A percentile compares a stretch with the other conserved stretches of the same genome.
Conservation (phyloP, 2,797 vertebrate species). For the Geotria australis region DNA sequence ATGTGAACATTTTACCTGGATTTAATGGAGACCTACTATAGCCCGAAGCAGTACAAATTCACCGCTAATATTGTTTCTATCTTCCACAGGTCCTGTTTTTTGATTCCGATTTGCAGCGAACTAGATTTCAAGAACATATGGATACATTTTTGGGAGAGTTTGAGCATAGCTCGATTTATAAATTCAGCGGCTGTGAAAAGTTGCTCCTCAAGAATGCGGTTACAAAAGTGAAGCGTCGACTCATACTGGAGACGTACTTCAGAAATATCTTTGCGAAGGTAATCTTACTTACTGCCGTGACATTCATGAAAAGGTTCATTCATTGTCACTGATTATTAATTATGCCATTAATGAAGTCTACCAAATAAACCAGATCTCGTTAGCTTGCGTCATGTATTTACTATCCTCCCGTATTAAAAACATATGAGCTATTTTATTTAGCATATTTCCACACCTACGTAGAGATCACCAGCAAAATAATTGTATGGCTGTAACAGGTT, state of each 20-base stretch:
- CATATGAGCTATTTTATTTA: too few relatives aligned
- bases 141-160: slow-evolving; percentile 6
- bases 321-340: too few relatives aligned
- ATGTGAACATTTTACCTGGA: too few relatives aligned
- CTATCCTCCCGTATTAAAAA: too few relatives aligned
- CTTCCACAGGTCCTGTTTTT: slow-evolving; percentile 49
- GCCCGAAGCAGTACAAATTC: too few relatives aligned
- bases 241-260: slow-evolving; percentile 71
- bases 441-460: too few relatives aligned
- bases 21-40: too few relatives aligned
- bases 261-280: slow-evolving; percentile 69
- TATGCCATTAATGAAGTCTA: too few relatives aligned
- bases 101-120: slow-evolving; percentile 20
- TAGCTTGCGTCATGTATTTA: too few relatives aligned
- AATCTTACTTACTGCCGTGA: background rate
- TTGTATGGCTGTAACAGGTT: too few relatives aligned
- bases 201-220: slow-evolving; percentile 36
- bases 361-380: too few relatives aligned
- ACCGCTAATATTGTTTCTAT: background rate
- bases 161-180: slow-evolving; percentile 7
- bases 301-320: background rate
- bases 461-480: too few relatives aligned
- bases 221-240: slow-evolving; percentile 39
- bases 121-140: slow-evolving; percentile 19
- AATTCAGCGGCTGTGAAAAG: slow-evolving; percentile 24